Conservation (phyloP, 53 echinoderm and acorn worm genomes). For the Holothuria leucospilota region DNA sequence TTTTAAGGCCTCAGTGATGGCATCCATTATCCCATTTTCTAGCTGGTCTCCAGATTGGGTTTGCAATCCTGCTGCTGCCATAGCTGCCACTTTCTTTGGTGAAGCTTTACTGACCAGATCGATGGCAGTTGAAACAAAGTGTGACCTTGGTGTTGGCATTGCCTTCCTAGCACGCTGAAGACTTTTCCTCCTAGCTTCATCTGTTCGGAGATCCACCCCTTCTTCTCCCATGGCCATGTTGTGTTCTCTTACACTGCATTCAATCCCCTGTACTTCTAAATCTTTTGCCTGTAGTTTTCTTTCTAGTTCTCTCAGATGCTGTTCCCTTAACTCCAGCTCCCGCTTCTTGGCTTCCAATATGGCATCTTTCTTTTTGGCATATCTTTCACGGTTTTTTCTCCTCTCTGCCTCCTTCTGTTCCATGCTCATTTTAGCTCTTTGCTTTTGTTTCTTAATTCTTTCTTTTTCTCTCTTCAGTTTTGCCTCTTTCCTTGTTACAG, state of each 20-base stretch:
- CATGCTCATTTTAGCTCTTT: conserved; percentile 12
- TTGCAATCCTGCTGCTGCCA: background rate
- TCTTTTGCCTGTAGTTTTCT: conserved; percentile 10
- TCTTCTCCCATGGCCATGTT: conserved; percentile 21
- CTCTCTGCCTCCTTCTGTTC: conserved; percentile 1
- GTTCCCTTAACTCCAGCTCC: conserved; percentile 1
- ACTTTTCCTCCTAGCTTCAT: background rate
- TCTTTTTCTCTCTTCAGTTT: background rate
- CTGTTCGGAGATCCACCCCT: background rate
- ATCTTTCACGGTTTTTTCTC: conserved; percentile 12
- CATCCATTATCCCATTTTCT: conserved; percentile 5
- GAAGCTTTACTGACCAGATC: conserved; percentile 8
- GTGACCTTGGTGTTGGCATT: conserved; percentile 28
- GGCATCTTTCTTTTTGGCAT: conserved; percentile 9
- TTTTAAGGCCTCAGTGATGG: background rate
- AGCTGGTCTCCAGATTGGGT: conserved; percentile 6
- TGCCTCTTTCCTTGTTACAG: background rate
- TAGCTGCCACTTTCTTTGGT: conserved; percentile 18
- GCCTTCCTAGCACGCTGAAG: background rate
- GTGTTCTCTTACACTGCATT: conserved; percentile 2
- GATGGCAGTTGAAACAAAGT: conserved; percentile 1
- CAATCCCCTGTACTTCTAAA: background rate
- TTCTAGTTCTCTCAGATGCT: conserved; percentile 22
- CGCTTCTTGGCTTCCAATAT: conserved; percentile 12
- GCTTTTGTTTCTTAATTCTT: conserved; percentile 19